Evolutionary conservation across 2,888 invertebrate genomes (phyloP).

Genomic region (Chrysotoxum bicinctum): DNA sequence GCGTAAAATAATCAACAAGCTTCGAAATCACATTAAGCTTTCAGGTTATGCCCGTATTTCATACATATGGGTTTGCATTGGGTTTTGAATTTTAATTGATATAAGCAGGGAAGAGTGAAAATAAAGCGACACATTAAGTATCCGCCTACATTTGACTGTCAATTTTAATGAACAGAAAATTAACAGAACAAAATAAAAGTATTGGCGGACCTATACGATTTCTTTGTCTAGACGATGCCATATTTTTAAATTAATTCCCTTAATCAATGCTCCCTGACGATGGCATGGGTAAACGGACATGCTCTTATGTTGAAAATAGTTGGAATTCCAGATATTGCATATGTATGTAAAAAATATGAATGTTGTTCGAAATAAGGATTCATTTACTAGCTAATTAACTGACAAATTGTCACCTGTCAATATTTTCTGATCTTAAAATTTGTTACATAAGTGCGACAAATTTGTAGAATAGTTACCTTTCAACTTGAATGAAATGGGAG

Average conservation of each 20-base stretch:
- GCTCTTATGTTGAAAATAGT: too few species aligned
- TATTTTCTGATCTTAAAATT: too few species aligned
- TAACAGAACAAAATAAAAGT: neutral
- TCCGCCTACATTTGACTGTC: neutral
- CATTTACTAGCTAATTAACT: too few species aligned
- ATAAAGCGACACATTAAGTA: neutral
- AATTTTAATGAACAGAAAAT: neutral
- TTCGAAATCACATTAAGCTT: constrained; percentile 25
- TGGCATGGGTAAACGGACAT: too few species aligned
- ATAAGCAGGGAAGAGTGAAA: constrained; percentile 1
- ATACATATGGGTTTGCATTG: constrained; percentile 9
- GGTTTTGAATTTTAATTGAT: constrained; percentile 16
- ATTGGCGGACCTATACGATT: neutral
- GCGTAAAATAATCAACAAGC: constrained; percentile 58
- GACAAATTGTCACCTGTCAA: too few species aligned
- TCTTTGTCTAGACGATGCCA: neutral
- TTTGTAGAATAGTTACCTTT: too few species aligned
- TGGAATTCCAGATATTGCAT: too few species aligned
- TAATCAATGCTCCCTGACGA: neutral
- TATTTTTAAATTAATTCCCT: neutral
- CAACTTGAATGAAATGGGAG: too few species aligned
- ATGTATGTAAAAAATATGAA: too few species aligned
- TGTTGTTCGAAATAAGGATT: too few species aligned
- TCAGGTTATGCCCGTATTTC: constrained; percentile 32
- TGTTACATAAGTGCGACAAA: too few species aligned